These are phyloP conservation scores for Drosophila hamatofila DNA, from an alignment of 2,888 invertebrate genomes.

Conservation along the genomic window DNA sequence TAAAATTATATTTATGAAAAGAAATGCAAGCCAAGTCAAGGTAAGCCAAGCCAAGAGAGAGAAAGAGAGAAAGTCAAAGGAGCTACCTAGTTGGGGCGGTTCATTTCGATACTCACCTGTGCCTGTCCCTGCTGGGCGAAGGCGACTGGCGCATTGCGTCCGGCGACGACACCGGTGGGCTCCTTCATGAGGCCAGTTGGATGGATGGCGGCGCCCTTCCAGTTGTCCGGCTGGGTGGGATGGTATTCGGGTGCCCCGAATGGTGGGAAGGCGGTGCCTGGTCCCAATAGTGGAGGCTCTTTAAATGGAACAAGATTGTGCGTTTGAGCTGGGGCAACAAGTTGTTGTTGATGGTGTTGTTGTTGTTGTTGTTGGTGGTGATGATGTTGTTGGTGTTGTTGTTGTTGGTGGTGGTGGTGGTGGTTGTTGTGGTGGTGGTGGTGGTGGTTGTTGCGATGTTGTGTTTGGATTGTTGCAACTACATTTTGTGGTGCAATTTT, in stretches of 20 bases:
- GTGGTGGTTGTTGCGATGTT: slow-evolving; percentile 56
- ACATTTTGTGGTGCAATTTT: slow-evolving; percentile 35
- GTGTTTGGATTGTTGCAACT: slow-evolving; percentile 62
- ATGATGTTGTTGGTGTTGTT: slow-evolving; percentile 49
- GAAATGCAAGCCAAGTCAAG: slow-evolving; percentile 22
- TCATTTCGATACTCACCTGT: slow-evolving; percentile 77
- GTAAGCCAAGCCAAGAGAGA: background rate
- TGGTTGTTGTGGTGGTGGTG: slow-evolving; percentile 40
- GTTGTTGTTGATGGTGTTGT: slow-evolving; percentile 69
- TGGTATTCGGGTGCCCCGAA: slow-evolving; percentile 85
- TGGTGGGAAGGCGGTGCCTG: slow-evolving; percentile 84
- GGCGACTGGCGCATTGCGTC: slow-evolving; percentile 85
- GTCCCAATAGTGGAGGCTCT: slow-evolving; percentile 86
- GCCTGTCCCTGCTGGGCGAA: slow-evolving; percentile 84
- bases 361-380: slow-evolving; percentile 58
- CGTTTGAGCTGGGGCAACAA: slow-evolving; percentile 78
- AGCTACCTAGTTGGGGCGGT: background rate
- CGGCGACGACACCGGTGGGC: slow-evolving; percentile 86
- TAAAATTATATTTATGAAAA: slow-evolving; percentile 56
- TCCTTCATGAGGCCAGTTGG: slow-evolving; percentile 88
- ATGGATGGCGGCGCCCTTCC: slow-evolving; percentile 85
- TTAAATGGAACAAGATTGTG: slow-evolving; percentile 85
- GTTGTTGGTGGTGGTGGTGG: slow-evolving; percentile 46
- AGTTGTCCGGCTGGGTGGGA: slow-evolving; percentile 84
- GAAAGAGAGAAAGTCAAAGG: background rate